Conservation (phyloP, 2,797 vertebrate species). For the Parauchenoglanis ngamensis region DNA sequence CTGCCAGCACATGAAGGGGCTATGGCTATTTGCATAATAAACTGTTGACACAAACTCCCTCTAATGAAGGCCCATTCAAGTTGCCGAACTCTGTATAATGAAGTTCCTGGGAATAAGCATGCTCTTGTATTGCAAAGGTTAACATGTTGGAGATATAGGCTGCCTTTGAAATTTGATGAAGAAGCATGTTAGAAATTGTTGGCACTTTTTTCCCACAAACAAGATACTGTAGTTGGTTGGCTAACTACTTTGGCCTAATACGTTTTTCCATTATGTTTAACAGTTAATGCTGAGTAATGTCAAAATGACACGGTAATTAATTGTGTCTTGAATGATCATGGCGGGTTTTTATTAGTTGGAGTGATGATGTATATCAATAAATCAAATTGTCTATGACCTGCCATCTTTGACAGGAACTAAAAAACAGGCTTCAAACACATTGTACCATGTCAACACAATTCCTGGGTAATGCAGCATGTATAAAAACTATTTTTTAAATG, state of each 20-base stretch:
- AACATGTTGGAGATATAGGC: constrained; percentile 66
- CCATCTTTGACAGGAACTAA: constrained; percentile 51
- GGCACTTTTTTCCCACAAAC: not conserved
- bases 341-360: not conserved
- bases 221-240: not conserved
- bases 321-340: not conserved
- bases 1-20: constrained; percentile 63
- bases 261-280: not conserved
- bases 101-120: constrained; percentile 71
- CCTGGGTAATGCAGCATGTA: constrained; percentile 57
- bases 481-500: constrained; percentile 15
- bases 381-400: not conserved
- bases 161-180: constrained; percentile 19
- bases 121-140: constrained; percentile 70
- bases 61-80: constrained; percentile 80
- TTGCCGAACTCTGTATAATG: constrained; percentile 72
- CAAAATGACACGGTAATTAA: not conserved
- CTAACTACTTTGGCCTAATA: not conserved
- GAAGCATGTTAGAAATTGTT: not conserved
- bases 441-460: constrained; percentile 62
- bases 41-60: constrained; percentile 79
- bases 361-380: not conserved
- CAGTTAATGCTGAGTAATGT: not conserved
- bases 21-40: constrained; percentile 81
- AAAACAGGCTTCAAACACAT: constrained; percentile 40